These are phyloP conservation scores for Tortrix viridana DNA, from an alignment of 2,888 invertebrate genomes.

Conservation along the genomic window DNA sequence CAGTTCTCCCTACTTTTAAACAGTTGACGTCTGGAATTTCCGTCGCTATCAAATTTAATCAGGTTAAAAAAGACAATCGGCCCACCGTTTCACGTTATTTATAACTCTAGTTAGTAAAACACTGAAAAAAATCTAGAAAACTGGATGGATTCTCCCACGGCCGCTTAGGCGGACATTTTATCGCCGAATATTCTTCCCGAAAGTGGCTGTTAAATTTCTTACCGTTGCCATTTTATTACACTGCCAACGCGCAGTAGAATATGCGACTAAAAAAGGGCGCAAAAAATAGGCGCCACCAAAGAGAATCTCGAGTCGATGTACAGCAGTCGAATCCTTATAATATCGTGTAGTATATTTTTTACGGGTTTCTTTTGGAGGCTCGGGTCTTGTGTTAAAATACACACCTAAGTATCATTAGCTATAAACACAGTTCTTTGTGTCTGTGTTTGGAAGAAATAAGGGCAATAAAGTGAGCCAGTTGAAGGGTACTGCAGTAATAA, in stretches of 20 bases:
- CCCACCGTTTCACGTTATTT: conserved; percentile 33
- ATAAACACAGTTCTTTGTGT: conserved; percentile 82
- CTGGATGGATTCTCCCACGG: conserved; percentile 53
- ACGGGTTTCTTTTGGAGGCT: conserved; percentile 68
- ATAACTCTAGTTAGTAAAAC: conserved; percentile 35
- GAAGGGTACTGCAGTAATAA: conserved; percentile 59
- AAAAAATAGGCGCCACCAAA: conserved; percentile 82
- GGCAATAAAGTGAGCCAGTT: conserved; percentile 75
- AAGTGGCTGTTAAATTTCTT: conserved; percentile 76
- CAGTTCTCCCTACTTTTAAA: conserved; percentile 30
- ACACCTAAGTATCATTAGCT: conserved; percentile 83
- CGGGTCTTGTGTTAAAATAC: conserved; percentile 82
- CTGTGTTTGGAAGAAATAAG: conserved; percentile 75
- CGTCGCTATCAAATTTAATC: conserved; percentile 36
- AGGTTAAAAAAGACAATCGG: conserved; percentile 34
- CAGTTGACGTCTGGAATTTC: conserved; percentile 31
- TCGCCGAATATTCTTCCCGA: conserved; percentile 61
- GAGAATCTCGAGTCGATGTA: conserved; percentile 60
- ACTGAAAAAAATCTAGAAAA: conserved; percentile 44
- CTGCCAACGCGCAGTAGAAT: conserved; percentile 72
- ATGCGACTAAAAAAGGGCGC: conserved; percentile 72
- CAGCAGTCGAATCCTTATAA: conserved; percentile 71
- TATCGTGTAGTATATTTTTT: conserved; percentile 77
- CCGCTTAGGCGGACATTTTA: conserved; percentile 56
- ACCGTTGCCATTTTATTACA: conserved; percentile 78